Conservation (phyloP, 2,888 invertebrate genomes). For the Cephalotes varians region DNA sequence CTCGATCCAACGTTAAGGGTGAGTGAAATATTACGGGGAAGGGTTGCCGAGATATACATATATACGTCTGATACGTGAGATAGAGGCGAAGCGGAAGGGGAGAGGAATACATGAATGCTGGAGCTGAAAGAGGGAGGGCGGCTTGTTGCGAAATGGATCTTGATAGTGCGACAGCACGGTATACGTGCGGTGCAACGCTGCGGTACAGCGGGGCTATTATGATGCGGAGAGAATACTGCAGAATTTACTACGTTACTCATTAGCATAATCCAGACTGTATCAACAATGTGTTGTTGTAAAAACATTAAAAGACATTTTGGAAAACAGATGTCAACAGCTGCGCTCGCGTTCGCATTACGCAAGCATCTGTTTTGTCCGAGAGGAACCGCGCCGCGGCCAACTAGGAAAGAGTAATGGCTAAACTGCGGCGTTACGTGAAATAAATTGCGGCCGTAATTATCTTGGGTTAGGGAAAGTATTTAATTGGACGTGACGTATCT, state of each 20-base stretch:
- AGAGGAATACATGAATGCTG: constrained; percentile 43
- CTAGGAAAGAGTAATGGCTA: constrained; percentile 24
- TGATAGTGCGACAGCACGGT: constrained; percentile 61
- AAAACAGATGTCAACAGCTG: constrained; percentile 40
- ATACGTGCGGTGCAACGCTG: constrained; percentile 61
- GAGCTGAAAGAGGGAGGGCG: constrained; percentile 60
- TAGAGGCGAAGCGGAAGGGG: background rate
- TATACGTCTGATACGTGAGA: background rate
- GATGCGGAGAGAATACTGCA: background rate
- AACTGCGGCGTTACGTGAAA: constrained; percentile 21
- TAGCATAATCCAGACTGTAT: constrained; percentile 16
- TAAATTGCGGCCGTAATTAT: constrained; percentile 58
- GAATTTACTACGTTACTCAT: constrained; percentile 11
- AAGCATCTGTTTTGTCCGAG: background rate
- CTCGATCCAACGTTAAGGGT: constrained; percentile 57
- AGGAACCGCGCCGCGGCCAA: background rate
- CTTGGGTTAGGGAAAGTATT: constrained; percentile 37
- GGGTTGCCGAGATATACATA: constrained; percentile 32
- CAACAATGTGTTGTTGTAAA: constrained; percentile 3
- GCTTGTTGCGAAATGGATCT: constrained; percentile 68
- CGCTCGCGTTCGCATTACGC: constrained; percentile 16
- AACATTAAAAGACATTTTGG: constrained; percentile 56
- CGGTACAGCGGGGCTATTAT: background rate
- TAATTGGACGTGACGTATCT: constrained; percentile 31
- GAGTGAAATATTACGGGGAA: constrained; percentile 66